Evolutionary conservation across 2,888 invertebrate genomes (phyloP), one percentile per base, ranked within the genome.

Genomic region (Hyles lineata): DNA sequence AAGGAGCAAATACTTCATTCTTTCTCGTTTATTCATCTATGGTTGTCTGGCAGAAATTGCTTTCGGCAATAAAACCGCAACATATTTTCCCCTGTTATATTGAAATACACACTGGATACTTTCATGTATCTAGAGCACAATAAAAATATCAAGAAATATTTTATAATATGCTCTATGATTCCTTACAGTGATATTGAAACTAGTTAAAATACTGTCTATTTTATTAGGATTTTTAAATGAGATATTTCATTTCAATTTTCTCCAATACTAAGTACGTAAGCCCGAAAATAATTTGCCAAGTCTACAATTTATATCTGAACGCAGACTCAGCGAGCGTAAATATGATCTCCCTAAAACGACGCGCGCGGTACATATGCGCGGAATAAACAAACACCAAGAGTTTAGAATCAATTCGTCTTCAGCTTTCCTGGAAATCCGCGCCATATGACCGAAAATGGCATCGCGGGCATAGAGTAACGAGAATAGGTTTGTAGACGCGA

Each of bases 391-490:
- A 67, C 43, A 67, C 5, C 43, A 67, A 21, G 50, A 67, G 58
- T 71, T 58, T 67, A 35, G 62, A 71, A 50, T 72, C 72, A 58
- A 72, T 72, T 58, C 72, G 61, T 72, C 63, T 72, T 72, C 63
- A 35, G 23, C 58, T 73, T 86, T 87, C 86, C 79, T 79, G 80
- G 87, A 87, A 87, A 80, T 78, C 78, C 79, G 75, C 77, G 75
- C 76, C 74, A 79, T 76, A 80, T 80, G 78, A 72, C 77, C 79
- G 74, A 83, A 84, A 80, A 84, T 83, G 83, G 85, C 77, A 76
- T 74, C 77, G 72, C 72, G 35, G 74, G 69, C 80, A 80, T 74
- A 82, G 84, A 85, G 43, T 78, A 81, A 74, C 15, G 50, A 2
- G 17, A 23, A 63, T 15, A 55, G 29, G n/a, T 21, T 8, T 21